Evolutionary conservation across 2,888 invertebrate genomes (phyloP), one percentile per base, ranked within the genome.

Genomic region (Stictocephala bisonia): DNA sequence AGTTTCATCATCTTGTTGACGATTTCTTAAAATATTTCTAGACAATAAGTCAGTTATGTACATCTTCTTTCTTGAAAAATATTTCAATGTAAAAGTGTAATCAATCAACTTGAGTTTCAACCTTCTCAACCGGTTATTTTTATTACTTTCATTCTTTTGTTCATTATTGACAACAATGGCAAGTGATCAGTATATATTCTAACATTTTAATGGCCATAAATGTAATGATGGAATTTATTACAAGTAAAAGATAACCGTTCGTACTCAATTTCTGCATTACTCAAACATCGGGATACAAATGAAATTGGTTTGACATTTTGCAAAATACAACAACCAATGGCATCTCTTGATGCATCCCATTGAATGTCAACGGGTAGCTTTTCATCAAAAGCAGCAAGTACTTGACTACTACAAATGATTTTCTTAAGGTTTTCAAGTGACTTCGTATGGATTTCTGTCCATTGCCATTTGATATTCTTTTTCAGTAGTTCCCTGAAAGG

Each of bases 211-310:
- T 60, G 60, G 2, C 72, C 76, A 35, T 72, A 58, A 31, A 76
- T 67, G 40, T 78, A 82, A 48, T 79, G 79, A 76, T 82, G 80
- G 77, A 83, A 83, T 75, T 81, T 81, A 71, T 80, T 75, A n/a
- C n/a, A n/a, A n/a, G n/a, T n/a, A n/a, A n/a, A n/a, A n/a, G n/a
- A n/a, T n/a, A n/a, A n/a, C n/a, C n/a, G n/a, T n/a, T n/a, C n/a
- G n/a, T n/a, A n/a, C n/a, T n/a, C n/a, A n/a, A n/a, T n/a, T n/a
- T n/a, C n/a, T n/a, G n/a, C n/a, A 48, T 79, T 79, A 2, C 81
- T 80, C 75, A 81, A 71, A 71, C 64, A 74, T 15, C 41, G 20
- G 26, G 60, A 48, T 41, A 24, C 50, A 64, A 74, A 66, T 40
- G 35, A 74, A 50, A 74, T 44, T 18, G 70, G 74, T 60, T 66